Conservation (phyloP, 2,797 vertebrate genomes). For the Bucorvus abyssinicus region DNA sequence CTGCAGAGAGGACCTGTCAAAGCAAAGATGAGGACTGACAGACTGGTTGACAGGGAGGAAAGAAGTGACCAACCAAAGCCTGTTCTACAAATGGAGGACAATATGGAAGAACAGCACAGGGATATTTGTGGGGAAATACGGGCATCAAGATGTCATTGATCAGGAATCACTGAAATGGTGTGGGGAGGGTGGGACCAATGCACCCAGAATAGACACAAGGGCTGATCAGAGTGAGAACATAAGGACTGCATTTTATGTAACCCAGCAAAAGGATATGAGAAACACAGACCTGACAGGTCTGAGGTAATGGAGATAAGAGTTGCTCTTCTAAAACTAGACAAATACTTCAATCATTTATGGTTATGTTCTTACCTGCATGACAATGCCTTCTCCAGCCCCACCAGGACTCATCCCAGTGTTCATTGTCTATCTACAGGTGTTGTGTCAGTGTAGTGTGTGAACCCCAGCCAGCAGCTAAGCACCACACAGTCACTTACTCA, state of each 20-base stretch:
- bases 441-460: neutral
- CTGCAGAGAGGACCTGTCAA: constrained; percentile 9
- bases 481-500: neutral
- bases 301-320: neutral
- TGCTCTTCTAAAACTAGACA: neutral
- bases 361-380: neutral
- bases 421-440: neutral
- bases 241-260: neutral
- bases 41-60: constrained; percentile 4
- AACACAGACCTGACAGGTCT: neutral
- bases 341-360: neutral
- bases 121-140: neutral
- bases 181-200: neutral
- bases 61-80: neutral
- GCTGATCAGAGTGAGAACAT: neutral
- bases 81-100: neutral
- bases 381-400: neutral
- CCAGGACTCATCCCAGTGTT: neutral
- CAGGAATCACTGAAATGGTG: neutral
- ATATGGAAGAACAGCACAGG: neutral
- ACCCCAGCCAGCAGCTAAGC: neutral
- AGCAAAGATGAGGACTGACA: constrained; percentile 13
- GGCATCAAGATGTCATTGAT: neutral
- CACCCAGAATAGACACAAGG: neutral
- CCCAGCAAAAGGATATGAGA: neutral